phyloP scores from a whole-genome alignment of 2,113 vertebrate species.

The Cricetomys ansorgei region DNA sequence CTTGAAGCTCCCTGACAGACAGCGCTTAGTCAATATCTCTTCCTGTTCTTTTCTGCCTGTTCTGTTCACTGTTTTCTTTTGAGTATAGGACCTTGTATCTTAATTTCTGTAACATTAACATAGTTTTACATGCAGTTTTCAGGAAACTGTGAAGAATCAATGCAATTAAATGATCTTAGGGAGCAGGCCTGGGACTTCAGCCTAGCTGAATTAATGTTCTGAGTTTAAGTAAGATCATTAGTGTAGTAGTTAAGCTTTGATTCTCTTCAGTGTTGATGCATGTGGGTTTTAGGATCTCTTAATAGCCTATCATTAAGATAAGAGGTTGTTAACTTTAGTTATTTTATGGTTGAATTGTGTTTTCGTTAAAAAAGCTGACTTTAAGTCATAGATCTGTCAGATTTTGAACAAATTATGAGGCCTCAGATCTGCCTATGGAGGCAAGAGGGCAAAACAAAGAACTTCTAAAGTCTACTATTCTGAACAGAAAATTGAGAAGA shows the following conservation, averaged over 20 bases:
- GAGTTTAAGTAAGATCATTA: conserved; percentile 5
- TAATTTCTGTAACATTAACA: background rate
- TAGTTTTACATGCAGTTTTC: background rate
- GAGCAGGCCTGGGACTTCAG: background rate
- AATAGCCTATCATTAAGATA: conserved; percentile 15
- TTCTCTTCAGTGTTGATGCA: conserved; percentile 22
- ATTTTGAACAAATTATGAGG: background rate
- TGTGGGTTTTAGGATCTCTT: conserved; percentile 41
- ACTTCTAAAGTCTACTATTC: background rate
- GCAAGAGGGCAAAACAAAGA: background rate
- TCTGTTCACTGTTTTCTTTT: background rate
- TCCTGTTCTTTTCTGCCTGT: background rate
- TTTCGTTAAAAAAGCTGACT: conserved; percentile 47
- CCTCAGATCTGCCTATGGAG: background rate
- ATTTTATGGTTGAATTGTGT: conserved; percentile 43
- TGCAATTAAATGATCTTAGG: conserved; percentile 36
- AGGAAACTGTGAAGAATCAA: background rate
- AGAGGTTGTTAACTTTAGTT: conserved; percentile 29
- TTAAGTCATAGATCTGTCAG: background rate
- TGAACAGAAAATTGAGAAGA: background rate
- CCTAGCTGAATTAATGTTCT: background rate
- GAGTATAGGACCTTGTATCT: conserved; percentile 1
- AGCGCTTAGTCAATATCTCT: background rate
- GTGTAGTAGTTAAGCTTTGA: conserved; percentile 42
- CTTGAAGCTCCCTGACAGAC: background rate